Evolutionary conservation across 2,797 vertebrate genomes (phyloP).

Genomic region (Lagorchestes hirsutus): DNA sequence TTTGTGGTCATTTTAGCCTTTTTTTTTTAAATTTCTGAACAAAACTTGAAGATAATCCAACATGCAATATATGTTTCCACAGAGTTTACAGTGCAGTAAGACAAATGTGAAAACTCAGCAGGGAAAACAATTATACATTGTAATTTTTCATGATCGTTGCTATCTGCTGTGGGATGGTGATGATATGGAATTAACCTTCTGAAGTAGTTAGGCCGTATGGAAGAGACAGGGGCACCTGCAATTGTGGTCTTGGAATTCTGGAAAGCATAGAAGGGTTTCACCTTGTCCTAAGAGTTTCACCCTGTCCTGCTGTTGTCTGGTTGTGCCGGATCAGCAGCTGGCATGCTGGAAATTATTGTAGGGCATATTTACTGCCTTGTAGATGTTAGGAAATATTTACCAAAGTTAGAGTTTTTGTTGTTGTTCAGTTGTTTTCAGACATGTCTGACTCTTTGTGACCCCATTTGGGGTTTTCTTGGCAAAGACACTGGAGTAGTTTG

Average conservation of each 20-base stretch:
- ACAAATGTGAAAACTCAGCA: constrained; percentile 52
- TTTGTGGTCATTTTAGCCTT: neutral
- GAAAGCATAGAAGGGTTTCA: neutral
- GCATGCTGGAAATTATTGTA: neutral
- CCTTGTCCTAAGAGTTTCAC: neutral
- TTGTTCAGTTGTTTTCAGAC: neutral
- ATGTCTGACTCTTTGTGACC: neutral
- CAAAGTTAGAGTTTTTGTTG: neutral
- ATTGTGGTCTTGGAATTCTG: neutral
- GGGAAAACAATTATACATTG: constrained; percentile 44
- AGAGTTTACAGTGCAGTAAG: constrained; percentile 61
- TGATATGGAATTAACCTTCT: neutral
- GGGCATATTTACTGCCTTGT: neutral
- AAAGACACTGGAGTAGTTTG: neutral
- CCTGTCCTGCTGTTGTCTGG: neutral
- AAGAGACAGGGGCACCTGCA: neutral
- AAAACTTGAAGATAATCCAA: constrained; percentile 52
- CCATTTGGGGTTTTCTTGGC: neutral
- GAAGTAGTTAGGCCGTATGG: neutral
- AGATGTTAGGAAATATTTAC: constrained; percentile 2
- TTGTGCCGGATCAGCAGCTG: neutral
- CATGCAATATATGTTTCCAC: constrained; percentile 49
- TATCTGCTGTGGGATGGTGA: constrained; percentile 49
- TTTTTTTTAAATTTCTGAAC: neutral
- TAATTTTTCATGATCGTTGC: constrained; percentile 47